phyloP scores from a whole-genome alignment of 2,888 invertebrate genomes.

The Gari tellinella region DNA sequence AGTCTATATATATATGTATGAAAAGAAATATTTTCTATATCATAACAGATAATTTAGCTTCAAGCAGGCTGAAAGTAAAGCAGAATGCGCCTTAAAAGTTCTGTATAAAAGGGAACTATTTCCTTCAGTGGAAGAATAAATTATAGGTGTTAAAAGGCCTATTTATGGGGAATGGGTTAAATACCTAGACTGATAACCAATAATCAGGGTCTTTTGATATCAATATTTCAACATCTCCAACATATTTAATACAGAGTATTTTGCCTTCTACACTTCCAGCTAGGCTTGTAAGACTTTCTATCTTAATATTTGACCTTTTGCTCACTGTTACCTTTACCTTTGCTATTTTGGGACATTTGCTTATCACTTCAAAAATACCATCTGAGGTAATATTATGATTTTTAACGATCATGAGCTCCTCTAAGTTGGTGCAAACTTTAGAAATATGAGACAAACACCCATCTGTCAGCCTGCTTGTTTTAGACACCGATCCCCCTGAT shows the following conservation, averaged over 20 bases:
- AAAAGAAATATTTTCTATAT: too few relatives aligned
- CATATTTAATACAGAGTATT: constrained; percentile 31
- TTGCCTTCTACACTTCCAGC: constrained; percentile 32
- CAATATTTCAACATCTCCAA: constrained; percentile 24
- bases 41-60: too few relatives aligned
- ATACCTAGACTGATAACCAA: too few relatives aligned
- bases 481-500: constrained; percentile 58
- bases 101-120: too few relatives aligned
- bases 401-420: constrained; percentile 43
- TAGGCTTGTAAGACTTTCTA: constrained; percentile 25
- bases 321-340: constrained; percentile 22
- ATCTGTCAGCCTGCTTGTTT: constrained; percentile 59
- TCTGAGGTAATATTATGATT: constrained; percentile 51
- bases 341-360: constrained; percentile 34
- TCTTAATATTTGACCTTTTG: constrained; percentile 33
- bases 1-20: too few relatives aligned
- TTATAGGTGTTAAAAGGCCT: too few relatives aligned
- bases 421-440: constrained; percentile 43
- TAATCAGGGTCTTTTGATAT: constrained; percentile 27
- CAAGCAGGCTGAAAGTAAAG: too few relatives aligned
- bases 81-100: too few relatives aligned
- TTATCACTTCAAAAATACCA: constrained; percentile 39
- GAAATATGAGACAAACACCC: constrained; percentile 51
- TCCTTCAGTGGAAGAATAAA: too few relatives aligned
- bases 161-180: too few relatives aligned